phyloP scores from a whole-genome alignment of 1,140 invertebrate genomes.

The Brachionus rotundiformis region DNA sequence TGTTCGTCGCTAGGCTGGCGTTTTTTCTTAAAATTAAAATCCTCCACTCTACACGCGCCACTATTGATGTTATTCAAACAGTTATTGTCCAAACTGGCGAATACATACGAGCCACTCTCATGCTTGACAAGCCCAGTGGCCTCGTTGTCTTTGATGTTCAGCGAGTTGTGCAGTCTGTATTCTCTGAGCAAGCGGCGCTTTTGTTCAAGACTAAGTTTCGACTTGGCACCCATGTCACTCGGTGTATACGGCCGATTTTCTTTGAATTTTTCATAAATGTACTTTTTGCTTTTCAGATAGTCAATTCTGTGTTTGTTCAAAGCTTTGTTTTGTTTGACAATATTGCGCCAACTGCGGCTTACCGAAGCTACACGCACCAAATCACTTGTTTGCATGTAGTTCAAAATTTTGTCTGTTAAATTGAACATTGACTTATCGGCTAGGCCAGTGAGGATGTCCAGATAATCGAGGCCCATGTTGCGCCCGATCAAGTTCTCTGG shows the following conservation, averaged over 20 bases:
- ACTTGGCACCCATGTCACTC: not conserved
- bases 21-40: not conserved
- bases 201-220: not conserved
- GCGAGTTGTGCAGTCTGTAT: not conserved
- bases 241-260: conserved; percentile 32
- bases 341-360: not conserved
- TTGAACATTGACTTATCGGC: not conserved
- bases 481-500: conserved; percentile 38
- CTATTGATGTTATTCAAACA: conserved; percentile 6
- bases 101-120: not conserved
- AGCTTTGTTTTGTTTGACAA: conserved; percentile 28
- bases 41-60: not conserved
- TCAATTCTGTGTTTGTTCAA: not conserved
- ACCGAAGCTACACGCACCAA: not conserved
- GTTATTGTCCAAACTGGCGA: conserved; percentile 6
- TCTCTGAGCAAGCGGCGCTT: not conserved
- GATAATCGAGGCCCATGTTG: conserved; percentile 31
- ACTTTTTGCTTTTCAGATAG: not conserved
- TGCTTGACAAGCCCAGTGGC: not conserved
- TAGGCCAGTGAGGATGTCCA: conserved; percentile 7
- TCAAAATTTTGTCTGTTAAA: conserved; percentile 5
- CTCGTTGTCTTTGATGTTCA: not conserved
- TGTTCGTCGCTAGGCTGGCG: not conserved
- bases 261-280: conserved; percentile 25
- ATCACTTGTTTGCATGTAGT: not conserved